Percentiles rank a stretch among this genome's conserved stretches.
These are phyloP conservation scores for Urocynchramus pylzowi DNA, from an alignment of 2,113 vertebrate species.

Conservation along the genomic window DNA sequence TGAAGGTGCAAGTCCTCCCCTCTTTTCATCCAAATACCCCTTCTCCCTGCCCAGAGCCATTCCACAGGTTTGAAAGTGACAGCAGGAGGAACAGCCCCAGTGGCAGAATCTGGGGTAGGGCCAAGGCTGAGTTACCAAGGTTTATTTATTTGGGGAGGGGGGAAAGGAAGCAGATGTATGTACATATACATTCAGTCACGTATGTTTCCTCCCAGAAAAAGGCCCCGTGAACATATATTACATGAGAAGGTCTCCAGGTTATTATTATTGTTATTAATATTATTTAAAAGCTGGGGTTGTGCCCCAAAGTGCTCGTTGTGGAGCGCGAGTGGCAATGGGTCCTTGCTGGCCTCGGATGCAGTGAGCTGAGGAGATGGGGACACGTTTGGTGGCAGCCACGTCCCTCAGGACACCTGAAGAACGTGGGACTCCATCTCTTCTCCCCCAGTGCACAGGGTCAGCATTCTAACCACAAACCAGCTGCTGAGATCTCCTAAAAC, in stretches of 20 bases:
- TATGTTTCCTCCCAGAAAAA: not conserved
- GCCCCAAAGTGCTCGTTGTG: not conserved
- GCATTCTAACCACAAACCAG: not conserved
- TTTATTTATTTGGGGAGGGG: conserved; percentile 36
- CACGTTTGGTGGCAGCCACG: not conserved
- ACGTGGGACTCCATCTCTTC: rapidly evolving
- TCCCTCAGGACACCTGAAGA: not conserved
- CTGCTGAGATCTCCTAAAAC: not conserved
- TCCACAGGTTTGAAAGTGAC: rapidly evolving
- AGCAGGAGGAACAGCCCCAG: rapidly evolving
- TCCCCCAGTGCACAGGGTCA: not conserved
- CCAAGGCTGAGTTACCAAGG: not conserved
- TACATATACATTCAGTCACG: conserved; percentile 30
- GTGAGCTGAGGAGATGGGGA: not conserved
- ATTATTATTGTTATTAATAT: not conserved
- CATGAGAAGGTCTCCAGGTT: not conserved
- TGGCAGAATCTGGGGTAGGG: rapidly evolving
- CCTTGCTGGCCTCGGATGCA: not conserved
- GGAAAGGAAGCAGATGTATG: not conserved
- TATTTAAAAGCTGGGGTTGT: conserved; percentile 27
- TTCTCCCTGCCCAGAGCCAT: not conserved
- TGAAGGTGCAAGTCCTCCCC: rapidly evolving
- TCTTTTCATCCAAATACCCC: no score
- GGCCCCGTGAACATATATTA: not conserved
- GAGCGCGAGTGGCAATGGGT: not conserved